Evolutionary conservation across 2,797 vertebrate genomes (phyloP), one percentile per base, ranked within the genome.

Genomic region (Protosalanx chinensis): DNA sequence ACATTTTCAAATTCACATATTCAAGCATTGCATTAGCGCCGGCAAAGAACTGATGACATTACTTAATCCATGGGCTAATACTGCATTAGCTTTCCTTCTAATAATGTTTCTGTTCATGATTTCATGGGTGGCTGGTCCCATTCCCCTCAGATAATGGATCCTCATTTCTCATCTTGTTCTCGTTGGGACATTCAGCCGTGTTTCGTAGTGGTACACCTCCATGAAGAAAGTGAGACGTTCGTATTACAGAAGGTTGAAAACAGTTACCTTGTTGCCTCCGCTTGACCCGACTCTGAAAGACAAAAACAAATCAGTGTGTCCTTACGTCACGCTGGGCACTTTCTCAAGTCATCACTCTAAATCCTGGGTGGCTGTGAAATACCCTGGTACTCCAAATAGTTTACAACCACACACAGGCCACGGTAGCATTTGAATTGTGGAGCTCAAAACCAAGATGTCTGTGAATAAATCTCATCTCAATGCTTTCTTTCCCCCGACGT

Each of bases 241-340:
- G 46, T 0, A 23, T 23, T 74, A 68, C 57, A 72, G 67, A 15
- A 16, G 20, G 20, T 23, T 69, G 33, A 64, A 58, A 68, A 73
- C 57, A 72, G 91, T 93, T 89, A 96, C 95, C 93, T 90, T 68
- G 88, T 64, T 77, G 90, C 77, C 6, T 79, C 90, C 73, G 90
- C 82, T 57, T 88, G 90, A 1, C 74, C 85, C 63, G 86, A 81
- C 57, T 84, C 95, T 96, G 84, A 60, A 80, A 80, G 30, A 30
- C 5, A 65, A 46, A 62, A 79, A 65, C 0, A 30, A 80, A 29
- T 37, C 30, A 5, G 4, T 27, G 64, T 35, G 15, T 30, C 30
- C 15, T 33, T 62, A 62, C 60, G 18, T 62, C 16, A 62, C 3
- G 5, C 6, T 29, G 16, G 33, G 29, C 60, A 33, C 62, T 53